Evolutionary conservation across 1,140 invertebrate genomes (phyloP), one percentile per base, ranked within the genome.

Genomic region (Drosophila watanabei): DNA sequence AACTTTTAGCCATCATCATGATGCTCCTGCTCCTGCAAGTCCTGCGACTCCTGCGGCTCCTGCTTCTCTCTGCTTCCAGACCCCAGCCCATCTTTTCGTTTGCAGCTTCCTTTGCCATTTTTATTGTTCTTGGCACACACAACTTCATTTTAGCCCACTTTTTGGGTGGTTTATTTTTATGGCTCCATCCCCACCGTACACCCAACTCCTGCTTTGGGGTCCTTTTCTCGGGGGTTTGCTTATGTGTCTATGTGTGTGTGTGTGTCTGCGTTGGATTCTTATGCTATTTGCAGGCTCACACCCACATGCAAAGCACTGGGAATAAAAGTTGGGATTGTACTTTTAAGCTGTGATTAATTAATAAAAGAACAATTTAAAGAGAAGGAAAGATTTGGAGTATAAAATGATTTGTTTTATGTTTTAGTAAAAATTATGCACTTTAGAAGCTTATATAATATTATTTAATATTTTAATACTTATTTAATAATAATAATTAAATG

Each of bases 81-180:
- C 43, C 37, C 1, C n/a, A 24, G 9, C 8, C 33, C 20, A 51
- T 28, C 39, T 35, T 24, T 28, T 64, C 30, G 33, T 49, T 57
- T 56, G 56, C 81, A 61, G 58, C 68, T 59, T 52, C 66, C 57
- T 80, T 79, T 88, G 60, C 85, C 85, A 58, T 89, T 88, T 88
- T 89, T 89, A 90, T 89, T 89, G 86, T 89, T 89, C 85, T 89
- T 89, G 72, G 75, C 86, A 86, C 86, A 80, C 75, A 90, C 86
- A 86, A 80, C 86, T 89, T 89, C 86, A 90, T 89, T 85, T 82
- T 86, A 80, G 86, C 87, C 86, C 86, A 86, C 82, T 89, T 90
- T 81, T 90, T 77, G 86, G 82, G 86, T 89, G 86, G 79, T 90
- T 89, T 89, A 82, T 86, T 89, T 89, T 90, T 82, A 85, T 85